Percentiles rank a stretch among this genome's conserved stretches.
phyloP scores from a whole-genome alignment of 1,140 invertebrate genomes.

The Drosophila albomicans region DNA sequence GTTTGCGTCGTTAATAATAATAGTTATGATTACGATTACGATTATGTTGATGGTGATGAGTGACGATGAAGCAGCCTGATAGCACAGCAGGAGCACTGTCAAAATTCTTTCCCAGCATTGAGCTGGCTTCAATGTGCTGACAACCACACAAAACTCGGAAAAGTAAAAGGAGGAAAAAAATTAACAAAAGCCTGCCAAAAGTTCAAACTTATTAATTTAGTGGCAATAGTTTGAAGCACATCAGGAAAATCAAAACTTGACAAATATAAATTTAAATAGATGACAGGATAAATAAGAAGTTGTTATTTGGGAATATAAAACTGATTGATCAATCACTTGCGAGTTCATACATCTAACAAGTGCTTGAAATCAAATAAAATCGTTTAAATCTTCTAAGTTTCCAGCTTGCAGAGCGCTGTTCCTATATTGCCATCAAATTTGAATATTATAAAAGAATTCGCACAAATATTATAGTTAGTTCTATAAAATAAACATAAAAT shows the following conservation, averaged over 20 bases:
- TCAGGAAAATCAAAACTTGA: slow-evolving; percentile 7
- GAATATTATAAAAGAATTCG: too few relatives aligned
- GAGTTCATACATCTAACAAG: too few relatives aligned
- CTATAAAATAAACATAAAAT: too few relatives aligned
- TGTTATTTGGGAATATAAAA: too few relatives aligned
- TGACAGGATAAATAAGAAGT: background rate
- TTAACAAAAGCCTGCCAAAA: too few relatives aligned
- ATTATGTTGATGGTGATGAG: slow-evolving; percentile 68
- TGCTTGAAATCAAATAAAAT: too few relatives aligned
- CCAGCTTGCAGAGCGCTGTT: too few relatives aligned
- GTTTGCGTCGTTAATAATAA: slow-evolving; percentile 79
- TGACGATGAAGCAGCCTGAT: slow-evolving; percentile 53
- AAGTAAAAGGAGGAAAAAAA: too few relatives aligned
- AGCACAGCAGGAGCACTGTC: slow-evolving; percentile 35
- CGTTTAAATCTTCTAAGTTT: too few relatives aligned
- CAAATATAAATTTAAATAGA: background rate
- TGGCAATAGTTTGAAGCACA: slow-evolving; percentile 27
- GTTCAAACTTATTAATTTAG: slow-evolving; percentile 67
- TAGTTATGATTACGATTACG: slow-evolving; percentile 81
- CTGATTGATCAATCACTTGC: too few relatives aligned
- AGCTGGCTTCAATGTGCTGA: slow-evolving; percentile 22
- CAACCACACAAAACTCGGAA: background rate
- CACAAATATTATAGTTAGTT: too few relatives aligned
- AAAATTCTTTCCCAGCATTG: background rate
- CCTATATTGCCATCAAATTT: too few relatives aligned